Evolutionary conservation across 2,113 vertebrate species (phyloP), one percentile per base, ranked within the genome.

Genomic region (Montifringilla adamsi): DNA sequence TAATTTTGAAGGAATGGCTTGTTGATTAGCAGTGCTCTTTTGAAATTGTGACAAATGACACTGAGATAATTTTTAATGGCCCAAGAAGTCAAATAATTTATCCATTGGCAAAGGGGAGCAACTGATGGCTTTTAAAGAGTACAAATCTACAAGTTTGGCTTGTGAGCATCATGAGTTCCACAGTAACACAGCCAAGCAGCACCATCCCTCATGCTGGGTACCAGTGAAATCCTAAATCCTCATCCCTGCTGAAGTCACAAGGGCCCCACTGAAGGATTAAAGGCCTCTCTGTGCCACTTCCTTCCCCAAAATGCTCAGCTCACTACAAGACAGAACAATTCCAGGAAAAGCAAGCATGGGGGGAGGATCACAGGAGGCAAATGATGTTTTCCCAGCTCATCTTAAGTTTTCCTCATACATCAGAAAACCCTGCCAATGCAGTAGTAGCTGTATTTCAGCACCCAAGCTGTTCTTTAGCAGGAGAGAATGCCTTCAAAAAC

Each of bases 121-220:
- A 43, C 15, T 22, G 39, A 41, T 11, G 12, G 28, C 30, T 66
- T 80, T 19, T 16, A 46, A 58, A 47, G 24, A 72, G 5, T n/a
- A 15, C 63, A 92, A 46, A 2, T 9, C 26, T 37, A 4, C 5
- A 39, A 14, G 20, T 43, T 46, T 58, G 53, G 9, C 26, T 78
- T 9, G 10, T 15, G 26, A 35, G 14, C 52, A 35, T 15, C 6
- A 2, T 0, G 26, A 64, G 10, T 1, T 5, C 6, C 49, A 30
- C 44, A 49, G 49, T 6, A 46, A 9, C 44, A 59, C 24, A 60
- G 30, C 3, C 0, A 39, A 37, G 33, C 66, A 50, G 20, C 66
- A 31, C 16, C 50, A 81, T 19, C 35, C 50, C 52, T 81, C 39
- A 2, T 4, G 5, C 14, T 10, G 17, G 33, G 27, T 6, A 70